These are phyloP conservation scores for Drosophila sp. DNA, from an alignment of 1,140 invertebrate genomes.

Conservation along the genomic window DNA sequence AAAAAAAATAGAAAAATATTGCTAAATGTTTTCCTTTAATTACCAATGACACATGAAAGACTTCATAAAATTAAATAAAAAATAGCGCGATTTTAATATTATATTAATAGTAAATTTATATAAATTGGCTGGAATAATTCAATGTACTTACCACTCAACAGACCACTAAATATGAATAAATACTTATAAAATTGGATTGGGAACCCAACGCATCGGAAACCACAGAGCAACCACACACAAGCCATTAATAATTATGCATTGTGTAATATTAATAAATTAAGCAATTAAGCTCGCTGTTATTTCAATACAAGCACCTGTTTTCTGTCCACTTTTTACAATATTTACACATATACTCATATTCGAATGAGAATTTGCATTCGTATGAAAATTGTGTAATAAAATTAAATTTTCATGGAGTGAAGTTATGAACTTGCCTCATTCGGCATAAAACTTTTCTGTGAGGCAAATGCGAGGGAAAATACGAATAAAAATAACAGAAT, in stretches of 20 bases:
- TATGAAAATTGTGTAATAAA: constrained; percentile 45
- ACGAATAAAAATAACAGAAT: constrained; percentile 18
- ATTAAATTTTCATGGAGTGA: constrained; percentile 71
- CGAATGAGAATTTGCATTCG: background rate
- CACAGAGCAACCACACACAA: constrained; percentile 33
- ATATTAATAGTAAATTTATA: background rate
- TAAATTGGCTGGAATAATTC: background rate
- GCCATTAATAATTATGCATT: constrained; percentile 54
- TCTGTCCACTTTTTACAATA: constrained; percentile 50
- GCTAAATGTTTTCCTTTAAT: constrained; percentile 15
- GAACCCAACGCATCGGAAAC: constrained; percentile 14
- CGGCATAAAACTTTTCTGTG: constrained; percentile 29
- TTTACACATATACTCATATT: constrained; percentile 31
- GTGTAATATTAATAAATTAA: constrained; percentile 79
- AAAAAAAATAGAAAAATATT: constrained; percentile 22
- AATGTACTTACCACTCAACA: background rate
- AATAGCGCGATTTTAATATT: background rate
- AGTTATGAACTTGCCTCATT: constrained; percentile 47
- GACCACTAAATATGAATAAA: constrained; percentile 18
- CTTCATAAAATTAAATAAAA: background rate
- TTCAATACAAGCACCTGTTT: constrained; percentile 64
- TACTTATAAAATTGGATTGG: constrained; percentile 4
- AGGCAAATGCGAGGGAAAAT: constrained; percentile 21
- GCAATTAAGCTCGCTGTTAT: constrained; percentile 77
- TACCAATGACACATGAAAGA: background rate